Conservation (phyloP, 2,888 invertebrate species). For the Drosophila borborema region DNA sequence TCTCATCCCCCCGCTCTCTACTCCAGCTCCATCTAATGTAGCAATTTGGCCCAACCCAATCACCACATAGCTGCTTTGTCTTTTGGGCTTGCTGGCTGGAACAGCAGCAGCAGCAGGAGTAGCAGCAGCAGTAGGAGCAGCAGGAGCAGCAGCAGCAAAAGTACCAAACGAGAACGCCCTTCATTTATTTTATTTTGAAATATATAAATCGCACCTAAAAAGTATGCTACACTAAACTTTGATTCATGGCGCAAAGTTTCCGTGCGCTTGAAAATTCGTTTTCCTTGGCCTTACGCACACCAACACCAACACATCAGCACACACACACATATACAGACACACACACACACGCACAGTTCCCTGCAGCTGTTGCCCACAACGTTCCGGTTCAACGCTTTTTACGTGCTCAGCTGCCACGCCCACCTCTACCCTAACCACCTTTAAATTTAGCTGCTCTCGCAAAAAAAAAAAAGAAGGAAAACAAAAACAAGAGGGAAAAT, state of each 20-base stretch:
- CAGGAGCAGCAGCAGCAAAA: conserved; percentile 5
- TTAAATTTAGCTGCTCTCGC: conserved; percentile 50
- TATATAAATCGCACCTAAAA: conserved; percentile 82
- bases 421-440: conserved; percentile 24
- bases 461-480: conserved; percentile 24
- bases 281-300: conserved; percentile 70
- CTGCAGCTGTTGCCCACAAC: conserved; percentile 79
- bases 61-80: conserved; percentile 67
- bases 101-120: conserved; percentile 8
- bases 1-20: not conserved
- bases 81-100: conserved; percentile 51
- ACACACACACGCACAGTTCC: conserved; percentile 49
- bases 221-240: conserved; percentile 81
- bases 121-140: conserved; percentile 1
- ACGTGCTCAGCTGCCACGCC: conserved; percentile 76
- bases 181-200: conserved; percentile 83
- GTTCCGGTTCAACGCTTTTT: conserved; percentile 79
- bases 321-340: conserved; percentile 32
- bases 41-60: conserved; percentile 25
- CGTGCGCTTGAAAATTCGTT: conserved; percentile 79
- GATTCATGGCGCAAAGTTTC: conserved; percentile 79
- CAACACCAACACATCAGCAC: conserved; percentile 28
- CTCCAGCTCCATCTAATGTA: conserved; percentile 1
- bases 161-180: conserved; percentile 65
- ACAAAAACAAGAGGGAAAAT: conserved; percentile 35